Conservation (phyloP, 2,797 vertebrate genomes). For the Alosa sapidissima region DNA sequence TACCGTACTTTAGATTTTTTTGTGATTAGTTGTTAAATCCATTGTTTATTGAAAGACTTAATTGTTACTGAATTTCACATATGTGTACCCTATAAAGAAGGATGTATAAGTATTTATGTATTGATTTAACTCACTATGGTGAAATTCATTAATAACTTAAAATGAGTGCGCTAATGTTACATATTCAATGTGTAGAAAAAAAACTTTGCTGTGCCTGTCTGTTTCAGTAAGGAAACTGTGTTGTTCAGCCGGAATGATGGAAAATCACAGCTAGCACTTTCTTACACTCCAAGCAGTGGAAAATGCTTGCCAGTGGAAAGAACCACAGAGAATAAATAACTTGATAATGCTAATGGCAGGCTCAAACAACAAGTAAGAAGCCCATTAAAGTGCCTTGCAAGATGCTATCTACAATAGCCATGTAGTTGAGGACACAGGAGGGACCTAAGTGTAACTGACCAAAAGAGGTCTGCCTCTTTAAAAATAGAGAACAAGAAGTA, state of each 20-base stretch:
- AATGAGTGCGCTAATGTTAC: not conserved
- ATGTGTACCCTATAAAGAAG: not conserved
- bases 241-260: conserved; percentile 69
- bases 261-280: conserved; percentile 71
- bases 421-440: conserved; percentile 65
- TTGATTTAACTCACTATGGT: not conserved
- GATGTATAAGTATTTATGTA: not conserved
- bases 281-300: conserved; percentile 76
- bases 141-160: not conserved
- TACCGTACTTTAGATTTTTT: not conserved
- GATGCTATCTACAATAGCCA: conserved; percentile 80
- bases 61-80: not conserved
- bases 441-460: conserved; percentile 52
- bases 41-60: not conserved
- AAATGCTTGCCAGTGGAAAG: conserved; percentile 82
- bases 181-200: not conserved
- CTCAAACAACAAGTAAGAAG: conserved; percentile 70
- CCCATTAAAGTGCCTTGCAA: conserved; percentile 74
- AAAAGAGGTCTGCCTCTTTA: conserved; percentile 60
- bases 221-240: not conserved
- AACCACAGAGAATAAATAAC: conserved; percentile 81
- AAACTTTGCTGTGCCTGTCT: not conserved
- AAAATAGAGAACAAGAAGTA: conserved; percentile 62
- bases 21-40: not conserved
- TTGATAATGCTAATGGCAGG: conserved; percentile 74